Evolutionary conservation across 1,140 invertebrate species (phyloP), one percentile per base, ranked within the genome.

Genomic region (Lepidurus apus): DNA sequence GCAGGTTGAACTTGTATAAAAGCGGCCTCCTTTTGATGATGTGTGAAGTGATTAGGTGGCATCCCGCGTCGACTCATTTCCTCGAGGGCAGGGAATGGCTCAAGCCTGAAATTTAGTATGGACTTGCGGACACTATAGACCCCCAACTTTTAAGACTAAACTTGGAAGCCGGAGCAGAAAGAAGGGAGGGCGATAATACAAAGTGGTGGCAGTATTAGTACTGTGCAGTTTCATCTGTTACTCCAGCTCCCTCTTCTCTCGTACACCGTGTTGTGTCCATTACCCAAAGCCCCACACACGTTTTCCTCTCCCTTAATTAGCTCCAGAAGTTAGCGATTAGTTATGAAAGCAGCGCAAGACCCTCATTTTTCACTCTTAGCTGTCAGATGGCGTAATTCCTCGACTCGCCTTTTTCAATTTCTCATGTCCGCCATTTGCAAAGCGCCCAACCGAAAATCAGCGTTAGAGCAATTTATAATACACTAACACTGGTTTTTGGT

Each of bases 61-160:
- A 65, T 65, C 53, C 53, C 53, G 53, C 53, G 53, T 65, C 53
- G n/a, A 65, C 13, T 65, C 53, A 65, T 65, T 65, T 65, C 53
- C 53, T 65, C 53, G 2, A 21, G 53, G 53, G 13, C 13, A 65
- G 53, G 53, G 53, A 65, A 13, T 17, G 53, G 53, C 53, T 65
- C 53, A 65, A 65, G 53, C n/a, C 53, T 65, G 17, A 65, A 65
- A 65, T 65, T 65, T 65, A 21, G 53, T 65, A 65, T 65, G 53
- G 53, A 65, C 53, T 65, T 65, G 21, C 53, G 53, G 53, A 21
- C 53, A 65, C 53, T n/a, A 21, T 65, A 65, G 53, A 65, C 53
- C 53, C 21, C 17, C 8, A 65, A 65, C 17, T 21, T 65, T 65
- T 13, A 65, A 65, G 34, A 34, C 34, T 34, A 13, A 65, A 65